Conservation (phyloP, 2,888 invertebrate species). For the Ophonus ardosiacus region DNA sequence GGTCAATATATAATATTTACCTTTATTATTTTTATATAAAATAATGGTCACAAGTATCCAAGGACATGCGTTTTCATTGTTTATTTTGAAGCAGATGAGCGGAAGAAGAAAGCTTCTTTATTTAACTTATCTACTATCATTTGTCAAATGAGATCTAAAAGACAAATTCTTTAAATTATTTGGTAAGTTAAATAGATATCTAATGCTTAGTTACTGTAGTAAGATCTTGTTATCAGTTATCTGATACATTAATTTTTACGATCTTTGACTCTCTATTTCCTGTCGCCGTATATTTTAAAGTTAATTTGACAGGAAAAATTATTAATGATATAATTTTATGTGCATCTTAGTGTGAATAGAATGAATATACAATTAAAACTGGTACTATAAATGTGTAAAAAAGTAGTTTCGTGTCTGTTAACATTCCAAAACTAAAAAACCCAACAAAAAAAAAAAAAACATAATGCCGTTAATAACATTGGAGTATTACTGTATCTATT, state of each 20-base stretch:
- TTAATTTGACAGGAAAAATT: slow-evolving; percentile 33
- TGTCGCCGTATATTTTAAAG: slow-evolving; percentile 5
- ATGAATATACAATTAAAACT: slow-evolving; percentile 25
- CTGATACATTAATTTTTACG: slow-evolving; percentile 40
- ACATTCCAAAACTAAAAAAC: slow-evolving; percentile 30
- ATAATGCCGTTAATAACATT: neutral
- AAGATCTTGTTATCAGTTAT: slow-evolving; percentile 20
- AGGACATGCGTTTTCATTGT: neutral
- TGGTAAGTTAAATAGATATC: slow-evolving; percentile 26
- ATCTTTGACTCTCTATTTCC: slow-evolving; percentile 32
- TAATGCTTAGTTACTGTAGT: slow-evolving; percentile 22
- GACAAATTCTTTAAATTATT: slow-evolving; percentile 28
- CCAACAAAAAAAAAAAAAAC: slow-evolving; percentile 5
- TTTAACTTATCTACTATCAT: neutral
- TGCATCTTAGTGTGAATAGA: slow-evolving; percentile 35
- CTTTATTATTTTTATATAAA: no score
- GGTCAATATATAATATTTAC: no score
- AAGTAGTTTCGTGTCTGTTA: slow-evolving; percentile 17
- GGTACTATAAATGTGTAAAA: slow-evolving; percentile 19
- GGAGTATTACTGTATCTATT: neutral
- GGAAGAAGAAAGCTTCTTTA: slow-evolving; percentile 10
- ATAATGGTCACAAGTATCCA: neutral
- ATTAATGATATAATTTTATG: slow-evolving; percentile 37
- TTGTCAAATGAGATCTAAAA: slow-evolving; percentile 37
- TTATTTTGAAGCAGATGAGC: neutral